Evolutionary conservation across 2,888 invertebrate species (phyloP).

Genomic region (Apeira syringaria): DNA sequence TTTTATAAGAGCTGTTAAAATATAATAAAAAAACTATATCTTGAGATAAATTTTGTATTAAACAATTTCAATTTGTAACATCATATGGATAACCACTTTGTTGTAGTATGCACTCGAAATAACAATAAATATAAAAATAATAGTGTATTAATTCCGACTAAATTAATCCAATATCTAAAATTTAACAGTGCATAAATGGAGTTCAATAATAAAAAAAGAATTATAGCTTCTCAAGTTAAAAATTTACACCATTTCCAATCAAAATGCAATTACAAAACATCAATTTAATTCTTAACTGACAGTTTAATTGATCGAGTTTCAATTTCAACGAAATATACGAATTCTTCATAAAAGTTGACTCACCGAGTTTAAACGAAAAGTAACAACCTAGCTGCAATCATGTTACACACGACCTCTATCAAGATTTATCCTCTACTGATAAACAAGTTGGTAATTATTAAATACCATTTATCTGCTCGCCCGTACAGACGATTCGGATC

Average conservation of each 20-base stretch:
- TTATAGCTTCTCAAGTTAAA: too few species aligned
- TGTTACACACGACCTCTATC: constrained; percentile 9
- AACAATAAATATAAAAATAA: too few species aligned
- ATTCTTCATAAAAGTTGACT: neutral
- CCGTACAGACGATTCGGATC: constrained; percentile 56
- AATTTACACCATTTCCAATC: neutral
- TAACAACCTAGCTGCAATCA: neutral
- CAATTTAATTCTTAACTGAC: constrained; percentile 3
- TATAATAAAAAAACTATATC: too few species aligned
- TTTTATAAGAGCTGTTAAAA: too few species aligned
- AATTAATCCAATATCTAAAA: too few species aligned
- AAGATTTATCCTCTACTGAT: constrained; percentile 14
- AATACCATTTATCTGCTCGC: constrained; percentile 31
- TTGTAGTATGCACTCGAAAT: too few species aligned
- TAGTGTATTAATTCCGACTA: too few species aligned
- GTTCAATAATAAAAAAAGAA: too few species aligned
- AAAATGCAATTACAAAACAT: constrained; percentile 3
- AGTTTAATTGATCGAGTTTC: neutral
- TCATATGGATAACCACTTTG: too few species aligned
- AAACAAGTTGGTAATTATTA: constrained; percentile 5
- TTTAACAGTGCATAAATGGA: too few species aligned
- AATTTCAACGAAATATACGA: neutral
- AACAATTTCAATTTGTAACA: too few species aligned
- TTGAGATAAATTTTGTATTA: too few species aligned
- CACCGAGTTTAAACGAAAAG: neutral